phyloP scores from a whole-genome alignment of 2,888 invertebrate genomes.

The Drosophila mulleri region DNA sequence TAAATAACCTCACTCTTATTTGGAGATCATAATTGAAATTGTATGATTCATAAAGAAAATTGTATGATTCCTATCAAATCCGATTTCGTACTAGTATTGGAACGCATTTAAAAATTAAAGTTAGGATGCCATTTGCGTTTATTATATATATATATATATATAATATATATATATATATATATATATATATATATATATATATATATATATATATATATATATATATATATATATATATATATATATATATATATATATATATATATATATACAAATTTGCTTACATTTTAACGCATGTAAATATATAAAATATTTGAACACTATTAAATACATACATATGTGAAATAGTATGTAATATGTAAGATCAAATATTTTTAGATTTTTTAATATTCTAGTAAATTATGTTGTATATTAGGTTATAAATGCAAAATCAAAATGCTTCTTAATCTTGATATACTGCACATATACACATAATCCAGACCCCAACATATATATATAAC shows the following conservation, averaged over 20 bases:
- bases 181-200: too few species aligned
- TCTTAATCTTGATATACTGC: conserved; percentile 5
- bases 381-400: conserved; percentile 20
- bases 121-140: not conserved
- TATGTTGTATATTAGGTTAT: conserved; percentile 8
- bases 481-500: not conserved
- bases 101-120: not conserved
- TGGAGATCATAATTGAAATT: too few species aligned
- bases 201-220: not conserved
- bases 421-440: conserved; percentile 5
- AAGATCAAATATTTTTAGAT: not conserved
- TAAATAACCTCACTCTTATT: too few species aligned
- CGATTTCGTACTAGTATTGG: not conserved
- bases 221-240: not conserved
- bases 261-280: not conserved
- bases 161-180: not conserved
- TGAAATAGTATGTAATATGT: conserved; percentile 8
- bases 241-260: too few species aligned
- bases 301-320: conserved; percentile 25
- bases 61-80: not conserved
- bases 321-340: not conserved
- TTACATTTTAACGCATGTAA: conserved; percentile 14
- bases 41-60: not conserved
- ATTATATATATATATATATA: not conserved
- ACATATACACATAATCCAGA: not conserved